Evolutionary conservation across 2,797 vertebrate species (phyloP), one percentile per base, ranked within the genome.

Genomic region (Sciurus vulgaris): DNA sequence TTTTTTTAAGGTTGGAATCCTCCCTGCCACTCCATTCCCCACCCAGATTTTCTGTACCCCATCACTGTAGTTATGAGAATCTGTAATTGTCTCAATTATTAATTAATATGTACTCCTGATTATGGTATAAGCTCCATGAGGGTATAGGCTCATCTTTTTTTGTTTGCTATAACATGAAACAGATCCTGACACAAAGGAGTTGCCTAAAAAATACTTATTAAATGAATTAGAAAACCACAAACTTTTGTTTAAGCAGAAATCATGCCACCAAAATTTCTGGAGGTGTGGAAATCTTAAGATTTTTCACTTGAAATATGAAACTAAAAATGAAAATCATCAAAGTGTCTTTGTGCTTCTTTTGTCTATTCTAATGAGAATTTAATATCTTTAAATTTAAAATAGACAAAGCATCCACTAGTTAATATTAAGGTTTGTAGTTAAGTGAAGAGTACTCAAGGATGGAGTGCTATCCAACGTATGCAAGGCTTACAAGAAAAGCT

Each of bases 261-360:
- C 24, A 61, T 82, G 30, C 33, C 41, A 81, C 35, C 4, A 79
- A 70, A 67, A 56, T 49, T 70, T 92, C 24, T 91, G n/a, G 10
- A 83, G 30, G 70, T 17, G 47, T 35, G 89, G 7, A 77, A 61
- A 82, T 18, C 2, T 56, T 3, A 4, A 78, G 7, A 20, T 24
- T 96, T 84, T 88, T 35, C 51, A 41, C 59, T 79, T 86, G 54
- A 95, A 77, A 85, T 7, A 56, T 2, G 24, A 87, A 87, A 3
- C n/a, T 87, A 69, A 79, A 87, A n/a, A 49, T 61, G 13, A 91
- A 83, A 91, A 91, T 28, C 63, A 54, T 3, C 81, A 26, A 76
- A 59, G 2, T 30, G 35, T 1, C n/a, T 89, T 86, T 84, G 44
- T 83, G 38, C 1, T 72, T 74, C 2, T 93, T 59, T 89, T 91